Conservation (phyloP, 1,140 invertebrate genomes). For the Protaetia brevitarsis region DNA sequence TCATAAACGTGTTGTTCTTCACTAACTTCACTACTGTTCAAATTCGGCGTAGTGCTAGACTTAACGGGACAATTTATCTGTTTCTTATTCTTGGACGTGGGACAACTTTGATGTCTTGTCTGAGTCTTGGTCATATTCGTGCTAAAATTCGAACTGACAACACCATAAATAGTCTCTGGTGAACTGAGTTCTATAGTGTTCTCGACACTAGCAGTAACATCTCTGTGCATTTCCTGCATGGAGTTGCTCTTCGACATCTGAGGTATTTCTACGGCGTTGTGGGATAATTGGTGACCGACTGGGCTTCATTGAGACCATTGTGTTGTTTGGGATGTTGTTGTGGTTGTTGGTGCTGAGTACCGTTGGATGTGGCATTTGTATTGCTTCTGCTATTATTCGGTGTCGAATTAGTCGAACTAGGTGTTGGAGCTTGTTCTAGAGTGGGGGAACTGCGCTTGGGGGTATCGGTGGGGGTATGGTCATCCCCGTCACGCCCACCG, state of each 20-base stretch:
- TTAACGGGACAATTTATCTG: constrained; percentile 39
- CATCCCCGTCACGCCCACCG: constrained; percentile 25
- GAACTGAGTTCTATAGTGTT: constrained; percentile 49
- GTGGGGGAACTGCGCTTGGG: constrained; percentile 46
- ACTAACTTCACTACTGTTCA: constrained; percentile 27
- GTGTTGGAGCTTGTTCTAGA: constrained; percentile 37
- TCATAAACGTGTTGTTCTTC: constrained; percentile 33
- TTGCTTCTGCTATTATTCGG: background rate
- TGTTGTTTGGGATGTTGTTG: constrained; percentile 5
- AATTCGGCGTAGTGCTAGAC: constrained; percentile 46
- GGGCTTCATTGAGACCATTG: constrained; percentile 38
- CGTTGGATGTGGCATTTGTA: background rate
- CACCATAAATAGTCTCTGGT: constrained; percentile 63
- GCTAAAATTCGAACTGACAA: constrained; percentile 58
- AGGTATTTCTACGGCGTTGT: constrained; percentile 37
- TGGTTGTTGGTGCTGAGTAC: background rate
- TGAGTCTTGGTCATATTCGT: constrained; percentile 39
- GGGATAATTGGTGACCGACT: constrained; percentile 42
- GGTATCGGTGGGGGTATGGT: constrained; percentile 43
- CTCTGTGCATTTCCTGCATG: constrained; percentile 43
- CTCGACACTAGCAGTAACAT: constrained; percentile 25
- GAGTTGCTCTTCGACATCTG: constrained; percentile 44
- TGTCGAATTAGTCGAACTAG: constrained; percentile 28
- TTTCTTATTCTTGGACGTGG: constrained; percentile 37
- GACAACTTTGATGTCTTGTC: constrained; percentile 43